phyloP scores from a whole-genome alignment of 1,140 invertebrate species.

The Penaeus japonicus region DNA sequence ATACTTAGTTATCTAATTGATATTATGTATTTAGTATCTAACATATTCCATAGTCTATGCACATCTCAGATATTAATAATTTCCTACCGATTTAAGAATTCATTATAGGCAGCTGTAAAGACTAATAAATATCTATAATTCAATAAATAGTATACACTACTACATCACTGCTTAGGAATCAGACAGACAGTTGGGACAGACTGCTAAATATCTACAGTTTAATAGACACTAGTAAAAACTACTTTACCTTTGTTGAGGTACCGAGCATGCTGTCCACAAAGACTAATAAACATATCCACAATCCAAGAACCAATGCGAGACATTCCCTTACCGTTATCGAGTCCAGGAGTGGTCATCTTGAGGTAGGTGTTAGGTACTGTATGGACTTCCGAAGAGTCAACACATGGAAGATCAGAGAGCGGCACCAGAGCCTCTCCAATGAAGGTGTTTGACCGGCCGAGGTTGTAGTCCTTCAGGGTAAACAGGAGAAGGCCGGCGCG shows the following conservation, averaged over 20 bases:
- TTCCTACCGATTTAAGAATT: no score
- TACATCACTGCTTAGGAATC: background rate
- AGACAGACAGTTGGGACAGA: no score
- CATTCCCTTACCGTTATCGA: slow-evolving; percentile 36
- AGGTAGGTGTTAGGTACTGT: slow-evolving; percentile 37
- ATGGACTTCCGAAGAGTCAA: slow-evolving; percentile 44
- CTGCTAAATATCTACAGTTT: no score
- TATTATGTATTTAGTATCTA: background rate
- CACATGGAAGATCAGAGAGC: slow-evolving; percentile 10
- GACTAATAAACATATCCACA: background rate
- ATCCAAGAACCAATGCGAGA: background rate
- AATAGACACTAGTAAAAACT: no score
- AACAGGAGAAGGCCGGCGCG: slow-evolving; percentile 45
- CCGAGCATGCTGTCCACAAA: no score
- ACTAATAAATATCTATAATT: no score
- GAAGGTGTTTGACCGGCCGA: slow-evolving; percentile 53
- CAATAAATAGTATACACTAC: background rate
- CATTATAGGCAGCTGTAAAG: no score
- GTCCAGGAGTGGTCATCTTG: slow-evolving; percentile 52
- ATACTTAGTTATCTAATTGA: background rate
- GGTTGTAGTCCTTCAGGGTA: slow-evolving; percentile 56
- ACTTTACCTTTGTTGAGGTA: no score
- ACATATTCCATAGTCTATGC: no score
- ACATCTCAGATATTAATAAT: no score
- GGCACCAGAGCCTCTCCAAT: slow-evolving; percentile 54